Conservation (phyloP, 92 coral and sea anemone species). For the Siderastrea siderea region DNA sequence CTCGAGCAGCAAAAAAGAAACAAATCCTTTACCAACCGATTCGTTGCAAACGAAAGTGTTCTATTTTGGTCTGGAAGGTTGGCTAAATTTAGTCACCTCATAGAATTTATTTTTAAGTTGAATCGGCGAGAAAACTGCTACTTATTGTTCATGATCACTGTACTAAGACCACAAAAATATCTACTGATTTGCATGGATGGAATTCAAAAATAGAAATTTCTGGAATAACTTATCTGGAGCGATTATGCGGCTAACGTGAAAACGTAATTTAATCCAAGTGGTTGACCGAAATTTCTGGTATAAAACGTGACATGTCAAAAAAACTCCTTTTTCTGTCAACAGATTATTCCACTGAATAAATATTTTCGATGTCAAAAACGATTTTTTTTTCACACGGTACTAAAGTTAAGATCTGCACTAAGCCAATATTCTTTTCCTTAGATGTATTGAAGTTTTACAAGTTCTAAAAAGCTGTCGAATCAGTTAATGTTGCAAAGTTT, state of each 20-base stretch:
- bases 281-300: not conserved
- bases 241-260: constrained; percentile 3
- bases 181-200: constrained; percentile 16
- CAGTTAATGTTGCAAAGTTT: constrained; percentile 40
- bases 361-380: not conserved
- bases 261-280: constrained; percentile 2
- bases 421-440: not conserved
- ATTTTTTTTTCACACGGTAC: constrained; percentile 21
- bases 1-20: not conserved
- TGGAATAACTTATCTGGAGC: constrained; percentile 9
- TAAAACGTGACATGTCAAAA: constrained; percentile 11
- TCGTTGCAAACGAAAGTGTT: not conserved
- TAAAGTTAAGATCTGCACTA: not conserved
- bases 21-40: not conserved
- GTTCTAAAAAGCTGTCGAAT: not conserved
- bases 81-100: constrained; percentile 34
- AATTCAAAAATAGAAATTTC: constrained; percentile 32
- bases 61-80: constrained; percentile 26
- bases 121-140: constrained; percentile 32
- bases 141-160: constrained; percentile 43
- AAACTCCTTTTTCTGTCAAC: not conserved
- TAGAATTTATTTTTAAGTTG: constrained; percentile 9
- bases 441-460: not conserved
- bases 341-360: constrained; percentile 8
- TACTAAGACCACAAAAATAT: constrained; percentile 19